Evolutionary conservation across 2,797 vertebrate genomes (phyloP), one percentile per base, ranked within the genome.

Genomic region (Staurois parvus): DNA sequence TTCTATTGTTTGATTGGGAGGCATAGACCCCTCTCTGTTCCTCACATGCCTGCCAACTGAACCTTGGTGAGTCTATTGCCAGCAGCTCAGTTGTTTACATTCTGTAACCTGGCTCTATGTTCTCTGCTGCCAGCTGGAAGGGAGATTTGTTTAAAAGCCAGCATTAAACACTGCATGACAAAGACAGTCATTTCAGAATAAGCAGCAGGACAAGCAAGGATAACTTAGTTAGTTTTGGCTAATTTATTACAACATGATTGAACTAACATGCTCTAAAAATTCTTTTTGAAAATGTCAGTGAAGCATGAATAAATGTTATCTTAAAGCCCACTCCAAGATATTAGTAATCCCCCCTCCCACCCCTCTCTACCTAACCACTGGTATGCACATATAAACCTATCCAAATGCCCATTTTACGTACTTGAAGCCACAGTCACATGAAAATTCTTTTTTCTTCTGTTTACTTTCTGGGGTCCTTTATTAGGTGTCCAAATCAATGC

Each of bases 51-150:
- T 56, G 17, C 48, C 48, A 56, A 19, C 48, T 21, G 15, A 6
- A 56, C 52, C 68, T 19, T 37, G 32, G 68, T 32, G 30, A 70
- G 68, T 34, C 30, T 29, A 12, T 8, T 70, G 68, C 68, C 68
- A 34, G 32, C 30, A 70, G 30, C 68, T 59, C 52, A 24, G 5
- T 59, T 59, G 34, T 70, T 70, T 70, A 70, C 68, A 34, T 70
- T 70, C 17, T 69, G 67, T 69, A 69, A 30, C 28, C 28, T 69
- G 67, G 29, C 68, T 69, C 32, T 70, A 37, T n/a, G n/a, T 21
- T 70, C 17, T 32, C 68, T n/a, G 30, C 9, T 70, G 30, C 68
- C 68, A 70, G 68, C 68, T 70, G 68, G 29, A 34, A 21, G 29
- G 34, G 8, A 17, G 17, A 34, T 19, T 34, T 69, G 67, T 69